A percentile compares a stretch with the other conserved stretches of the same genome.
Evolutionary conservation across 2,113 vertebrate species (phyloP).

Genomic region (Globicephala melas): DNA sequence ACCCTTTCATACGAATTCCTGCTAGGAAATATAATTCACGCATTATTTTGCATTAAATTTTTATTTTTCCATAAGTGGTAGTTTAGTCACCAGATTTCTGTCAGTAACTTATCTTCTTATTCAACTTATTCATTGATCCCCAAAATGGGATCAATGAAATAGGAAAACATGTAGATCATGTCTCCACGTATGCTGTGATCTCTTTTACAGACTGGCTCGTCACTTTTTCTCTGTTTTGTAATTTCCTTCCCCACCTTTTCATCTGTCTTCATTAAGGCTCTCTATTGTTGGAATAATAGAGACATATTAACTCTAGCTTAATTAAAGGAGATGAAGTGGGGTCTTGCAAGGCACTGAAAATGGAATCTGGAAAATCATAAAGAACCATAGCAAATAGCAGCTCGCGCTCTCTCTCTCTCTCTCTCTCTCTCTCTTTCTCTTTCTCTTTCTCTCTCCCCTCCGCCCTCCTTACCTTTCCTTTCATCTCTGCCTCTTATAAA

Average conservation of each 20-base stretch:
- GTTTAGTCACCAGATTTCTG: background rate
- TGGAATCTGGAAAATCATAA: constrained; percentile 5
- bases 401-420: too few relatives aligned
- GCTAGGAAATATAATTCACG: background rate
- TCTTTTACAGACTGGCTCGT: background rate
- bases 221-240: background rate
- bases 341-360: background rate
- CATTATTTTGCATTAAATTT: background rate
- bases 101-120: background rate
- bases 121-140: background rate
- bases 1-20: background rate
- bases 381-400: background rate
- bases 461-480: background rate
- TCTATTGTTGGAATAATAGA: background rate
- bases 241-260: constrained; percentile 17
- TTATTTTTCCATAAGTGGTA: background rate
- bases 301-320: constrained; percentile 25
- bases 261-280: constrained; percentile 15
- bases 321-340: constrained; percentile 9
- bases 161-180: background rate
- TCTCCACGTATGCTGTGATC: background rate
- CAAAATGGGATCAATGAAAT: background rate
- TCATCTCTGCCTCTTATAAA: background rate
- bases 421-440: background rate
- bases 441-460: background rate